These are phyloP conservation scores for Girardinichthys multiradiatus DNA, from an alignment of 2,113 vertebrate species.

Conservation along the genomic window DNA sequence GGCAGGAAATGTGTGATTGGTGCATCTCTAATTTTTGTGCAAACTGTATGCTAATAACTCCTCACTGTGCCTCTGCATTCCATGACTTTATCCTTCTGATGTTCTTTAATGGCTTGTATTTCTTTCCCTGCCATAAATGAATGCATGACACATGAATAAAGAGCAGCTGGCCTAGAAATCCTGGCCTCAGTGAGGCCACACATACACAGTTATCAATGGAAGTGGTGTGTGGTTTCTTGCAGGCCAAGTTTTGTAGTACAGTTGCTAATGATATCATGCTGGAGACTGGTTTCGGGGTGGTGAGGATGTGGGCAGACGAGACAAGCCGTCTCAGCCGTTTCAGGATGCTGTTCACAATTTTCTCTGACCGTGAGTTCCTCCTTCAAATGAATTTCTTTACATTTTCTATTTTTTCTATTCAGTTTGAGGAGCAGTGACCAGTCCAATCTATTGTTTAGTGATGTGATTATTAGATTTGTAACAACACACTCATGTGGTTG, in stretches of 20 bases:
- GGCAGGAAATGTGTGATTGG: too few species aligned
- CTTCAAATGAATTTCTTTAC: not conserved
- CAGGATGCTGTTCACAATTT: conserved; percentile 93
- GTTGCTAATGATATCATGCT: conserved; percentile 93
- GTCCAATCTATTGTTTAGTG: not conserved
- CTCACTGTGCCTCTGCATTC: not conserved
- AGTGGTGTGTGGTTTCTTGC: conserved; percentile 52
- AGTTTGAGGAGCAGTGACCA: not conserved
- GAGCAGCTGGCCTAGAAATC: conserved; percentile 54
- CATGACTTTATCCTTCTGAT: not conserved
- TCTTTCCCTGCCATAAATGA: conserved; percentile 9
- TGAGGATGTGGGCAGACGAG: conserved; percentile 98
- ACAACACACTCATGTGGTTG: conserved; percentile 17
- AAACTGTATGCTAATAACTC: too few species aligned
- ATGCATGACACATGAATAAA: conserved; percentile 5
- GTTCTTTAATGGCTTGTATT: conserved; percentile 6
- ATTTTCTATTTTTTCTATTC: not conserved
- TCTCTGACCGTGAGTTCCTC: conserved; percentile 90
- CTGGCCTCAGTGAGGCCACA: conserved; percentile 46
- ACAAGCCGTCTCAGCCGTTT: conserved; percentile 92
- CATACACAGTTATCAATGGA: conserved; percentile 20
- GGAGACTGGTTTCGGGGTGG: conserved; percentile 87
- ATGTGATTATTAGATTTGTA: not conserved
- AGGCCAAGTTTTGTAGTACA: conserved; percentile 96
- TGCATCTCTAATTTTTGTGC: too few species aligned